A percentile compares a stretch with the other conserved stretches of the same genome.
These are phyloP conservation scores for Chromobotia macracanthus DNA, from an alignment of 2,797 vertebrate genomes.

Conservation along the genomic window DNA sequence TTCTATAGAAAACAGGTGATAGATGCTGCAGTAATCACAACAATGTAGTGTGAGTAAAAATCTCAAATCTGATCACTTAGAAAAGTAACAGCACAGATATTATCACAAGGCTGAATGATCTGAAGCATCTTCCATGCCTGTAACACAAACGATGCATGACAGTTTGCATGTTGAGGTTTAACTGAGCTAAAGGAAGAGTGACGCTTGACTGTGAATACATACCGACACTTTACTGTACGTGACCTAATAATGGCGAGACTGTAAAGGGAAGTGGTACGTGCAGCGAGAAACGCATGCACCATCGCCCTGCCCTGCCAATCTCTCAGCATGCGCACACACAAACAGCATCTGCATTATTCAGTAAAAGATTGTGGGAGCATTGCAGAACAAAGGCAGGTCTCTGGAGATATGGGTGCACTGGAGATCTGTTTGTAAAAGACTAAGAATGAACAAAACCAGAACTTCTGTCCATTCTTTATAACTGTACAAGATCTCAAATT, in stretches of 20 bases:
- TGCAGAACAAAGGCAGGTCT: constrained; percentile 36
- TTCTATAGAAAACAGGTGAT: no score
- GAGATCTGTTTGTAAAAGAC: background rate
- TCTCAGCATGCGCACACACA: constrained; percentile 29
- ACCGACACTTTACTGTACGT: background rate
- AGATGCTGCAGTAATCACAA: no score
- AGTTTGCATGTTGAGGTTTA: no score
- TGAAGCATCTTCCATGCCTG: no score
- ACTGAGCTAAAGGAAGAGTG: no score
- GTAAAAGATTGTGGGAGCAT: constrained; percentile 37
- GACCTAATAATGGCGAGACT: background rate
- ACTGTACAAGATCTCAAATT: no score
- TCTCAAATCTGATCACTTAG: no score
- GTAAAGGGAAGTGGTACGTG: constrained; percentile 47
- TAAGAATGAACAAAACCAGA: no score
- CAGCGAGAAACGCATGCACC: constrained; percentile 32
- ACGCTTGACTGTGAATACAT: background rate
- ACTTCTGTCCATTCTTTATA: no score
- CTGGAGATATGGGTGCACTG: background rate
- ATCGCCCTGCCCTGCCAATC: constrained; percentile 12
- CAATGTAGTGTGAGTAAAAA: no score
- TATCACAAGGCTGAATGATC: no score
- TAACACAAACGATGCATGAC: no score
- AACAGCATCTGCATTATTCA: constrained; percentile 36
- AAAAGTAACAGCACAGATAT: background rate